Base-by-base conservation (phyloP, 1,140 invertebrate species). In the Dryas iulia region DNA sequence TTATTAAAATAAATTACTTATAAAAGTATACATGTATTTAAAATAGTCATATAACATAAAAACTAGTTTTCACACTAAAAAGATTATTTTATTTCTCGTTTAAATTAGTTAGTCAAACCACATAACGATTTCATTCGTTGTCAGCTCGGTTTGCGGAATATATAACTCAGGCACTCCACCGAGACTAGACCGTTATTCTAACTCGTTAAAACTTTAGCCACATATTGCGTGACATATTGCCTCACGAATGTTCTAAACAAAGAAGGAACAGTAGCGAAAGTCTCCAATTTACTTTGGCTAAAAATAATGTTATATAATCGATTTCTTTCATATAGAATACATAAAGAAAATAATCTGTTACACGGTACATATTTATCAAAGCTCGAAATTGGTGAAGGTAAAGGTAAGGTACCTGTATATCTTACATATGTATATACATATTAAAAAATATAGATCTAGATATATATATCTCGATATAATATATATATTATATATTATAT, bases 121-220 rank as follows among this genome's bases (percentile, higher is more conserved):
- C 58, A 39, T 60, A 47, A 71, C 60, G 69, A 71, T 71, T 71
- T 61, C 25, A 47, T 62, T 65, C 24, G 62, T 64, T 14, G 56
- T 57, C 53, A 66, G 52, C 53, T 53, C 61, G 58, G 67, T 67
- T 70, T 59, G 53, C 59, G 30, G 72, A 63, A 64, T 74, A 66
- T 35, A 58, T 71, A 74, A 71, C 53, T 62, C 62, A 71, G 67
- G 8, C 59, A 39, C 64, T 71, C 69, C 72, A 47, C 53, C 31
- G 76, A 78, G 78, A 78, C 67, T 77, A 74, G 69, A 69, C 69
- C 73, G 70, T 73, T 75, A 68, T 69, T 74, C 31, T 58, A 69
- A 74, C 77, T 87, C 76, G 76, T 87, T 87, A 85, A 79, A 84
- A 85, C 73, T 85, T 84, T 73, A 58, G 64, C 21, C 67, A 66